These are phyloP conservation scores for Ennomos erosarius DNA, from an alignment of 2,888 invertebrate genomes.

Conservation along the genomic window DNA sequence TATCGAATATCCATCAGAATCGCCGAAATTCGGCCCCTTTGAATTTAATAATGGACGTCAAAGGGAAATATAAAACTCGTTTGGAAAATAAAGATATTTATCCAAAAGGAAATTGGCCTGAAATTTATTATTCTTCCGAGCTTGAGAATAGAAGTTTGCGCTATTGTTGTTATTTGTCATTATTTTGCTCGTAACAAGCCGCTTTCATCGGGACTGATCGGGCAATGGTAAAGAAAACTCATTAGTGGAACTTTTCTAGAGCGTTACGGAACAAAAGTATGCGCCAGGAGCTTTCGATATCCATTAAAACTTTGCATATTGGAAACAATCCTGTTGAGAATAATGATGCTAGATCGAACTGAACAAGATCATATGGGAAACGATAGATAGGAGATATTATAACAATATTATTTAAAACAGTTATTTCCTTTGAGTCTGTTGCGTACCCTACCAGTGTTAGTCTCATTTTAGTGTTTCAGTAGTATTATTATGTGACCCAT, in stretches of 20 bases:
- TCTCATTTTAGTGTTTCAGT: no score
- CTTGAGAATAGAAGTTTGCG: constrained; percentile 22
- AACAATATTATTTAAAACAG: no score
- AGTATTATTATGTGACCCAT: background rate
- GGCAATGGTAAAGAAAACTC: constrained; percentile 28
- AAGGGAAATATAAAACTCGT: constrained; percentile 30
- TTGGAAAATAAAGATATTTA: constrained; percentile 24
- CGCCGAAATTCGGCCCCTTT: constrained; percentile 9
- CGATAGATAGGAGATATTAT: no score
- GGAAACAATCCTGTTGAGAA: constrained; percentile 10
- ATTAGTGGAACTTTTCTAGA: constrained; percentile 29
- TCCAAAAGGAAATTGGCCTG: constrained; percentile 25
- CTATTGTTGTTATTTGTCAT: constrained; percentile 32
- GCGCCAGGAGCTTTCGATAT: constrained; percentile 9
- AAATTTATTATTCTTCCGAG: constrained; percentile 23
- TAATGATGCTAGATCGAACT: constrained; percentile 4
- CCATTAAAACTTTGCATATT: constrained; percentile 13
- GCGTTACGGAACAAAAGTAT: constrained; percentile 9
- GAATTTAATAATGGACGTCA: constrained; percentile 25
- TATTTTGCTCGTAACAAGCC: constrained; percentile 27
- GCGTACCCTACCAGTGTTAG: no score
- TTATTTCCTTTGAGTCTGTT: background rate
- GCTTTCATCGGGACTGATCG: constrained; percentile 14
- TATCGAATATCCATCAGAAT: constrained; percentile 23
- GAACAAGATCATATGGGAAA: no score